phyloP scores from a whole-genome alignment of 2,888 invertebrate genomes.

The Ophraella communa region DNA sequence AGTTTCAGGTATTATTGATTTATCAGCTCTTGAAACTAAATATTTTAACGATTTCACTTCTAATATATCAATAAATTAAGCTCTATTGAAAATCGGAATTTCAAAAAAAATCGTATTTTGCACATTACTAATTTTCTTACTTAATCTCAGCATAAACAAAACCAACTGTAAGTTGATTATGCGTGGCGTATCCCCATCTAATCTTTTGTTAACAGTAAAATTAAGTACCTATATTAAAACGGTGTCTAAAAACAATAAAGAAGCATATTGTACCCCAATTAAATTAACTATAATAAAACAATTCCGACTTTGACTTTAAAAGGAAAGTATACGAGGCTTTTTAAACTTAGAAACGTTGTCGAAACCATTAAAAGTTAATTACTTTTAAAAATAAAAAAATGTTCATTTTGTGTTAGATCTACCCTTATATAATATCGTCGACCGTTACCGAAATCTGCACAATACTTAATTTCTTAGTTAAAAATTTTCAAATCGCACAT shows the following conservation, averaged over 20 bases:
- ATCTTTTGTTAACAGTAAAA: too few relatives aligned
- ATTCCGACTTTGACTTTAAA: not conserved
- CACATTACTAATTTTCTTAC: too few relatives aligned
- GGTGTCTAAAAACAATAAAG: not conserved
- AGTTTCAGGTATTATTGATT: too few relatives aligned
- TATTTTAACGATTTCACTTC: too few relatives aligned
- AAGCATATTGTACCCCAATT: not conserved
- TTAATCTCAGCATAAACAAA: too few relatives aligned
- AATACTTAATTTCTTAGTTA: slow-evolving; percentile 24
- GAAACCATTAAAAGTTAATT: not conserved
- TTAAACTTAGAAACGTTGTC: not conserved
- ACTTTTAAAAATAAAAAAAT: slow-evolving; percentile 14
- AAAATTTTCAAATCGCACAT: slow-evolving; percentile 27
- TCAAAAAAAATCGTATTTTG: too few relatives aligned
- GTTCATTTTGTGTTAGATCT: slow-evolving; percentile 19
- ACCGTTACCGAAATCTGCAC: slow-evolving; percentile 24
- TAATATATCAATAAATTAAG: too few relatives aligned
- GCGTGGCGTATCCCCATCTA: too few relatives aligned
- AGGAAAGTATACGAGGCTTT: not conserved
- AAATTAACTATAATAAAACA: not conserved
- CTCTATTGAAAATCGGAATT: too few relatives aligned
- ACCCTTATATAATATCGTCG: slow-evolving; percentile 14
- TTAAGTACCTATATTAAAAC: not conserved
- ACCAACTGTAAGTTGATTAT: too few relatives aligned
- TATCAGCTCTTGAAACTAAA: too few relatives aligned